Conservation (phyloP, 64 coral and sea anemone genomes). For the Pocillopora damicornis region DNA sequence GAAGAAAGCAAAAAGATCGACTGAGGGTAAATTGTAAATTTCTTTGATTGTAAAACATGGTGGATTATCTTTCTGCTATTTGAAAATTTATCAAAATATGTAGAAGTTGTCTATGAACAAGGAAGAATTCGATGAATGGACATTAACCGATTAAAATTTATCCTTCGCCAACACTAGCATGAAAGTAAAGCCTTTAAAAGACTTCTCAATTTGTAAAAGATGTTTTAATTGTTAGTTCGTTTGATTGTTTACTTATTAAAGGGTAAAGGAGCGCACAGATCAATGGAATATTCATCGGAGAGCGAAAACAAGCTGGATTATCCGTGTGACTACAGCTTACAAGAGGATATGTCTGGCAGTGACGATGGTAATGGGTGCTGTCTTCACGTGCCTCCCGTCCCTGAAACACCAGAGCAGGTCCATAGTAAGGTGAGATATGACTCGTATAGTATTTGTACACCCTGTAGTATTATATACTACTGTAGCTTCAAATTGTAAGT, state of each 20-base stretch:
- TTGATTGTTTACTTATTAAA: not conserved
- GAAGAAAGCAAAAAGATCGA: constrained; percentile 22
- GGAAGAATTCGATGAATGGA: no score
- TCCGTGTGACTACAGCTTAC: constrained; percentile 61
- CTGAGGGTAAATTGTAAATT: not conserved
- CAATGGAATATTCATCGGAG: constrained; percentile 8
- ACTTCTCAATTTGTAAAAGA: not conserved
- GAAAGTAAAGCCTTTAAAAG: no score
- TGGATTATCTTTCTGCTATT: no score
- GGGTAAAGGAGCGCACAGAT: constrained; percentile 12
- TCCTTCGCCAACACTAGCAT: no score
- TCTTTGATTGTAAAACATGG: no score
- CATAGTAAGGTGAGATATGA: constrained; percentile 66
- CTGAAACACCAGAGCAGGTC: constrained; percentile 58
- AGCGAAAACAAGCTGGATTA: constrained; percentile 68
- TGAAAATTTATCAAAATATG: no score
- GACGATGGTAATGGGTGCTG: constrained; percentile 73
- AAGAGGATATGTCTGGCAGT: constrained; percentile 59
- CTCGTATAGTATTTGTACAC: no score
- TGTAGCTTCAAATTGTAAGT: no score
- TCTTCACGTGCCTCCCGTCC: constrained; percentile 70
- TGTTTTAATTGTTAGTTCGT: not conserved
- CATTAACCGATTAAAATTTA: no score
- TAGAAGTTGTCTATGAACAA: no score
- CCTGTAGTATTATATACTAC: no score